phyloP scores from a whole-genome alignment of 2,888 invertebrate species.

The Rhamnusium bicolor region DNA sequence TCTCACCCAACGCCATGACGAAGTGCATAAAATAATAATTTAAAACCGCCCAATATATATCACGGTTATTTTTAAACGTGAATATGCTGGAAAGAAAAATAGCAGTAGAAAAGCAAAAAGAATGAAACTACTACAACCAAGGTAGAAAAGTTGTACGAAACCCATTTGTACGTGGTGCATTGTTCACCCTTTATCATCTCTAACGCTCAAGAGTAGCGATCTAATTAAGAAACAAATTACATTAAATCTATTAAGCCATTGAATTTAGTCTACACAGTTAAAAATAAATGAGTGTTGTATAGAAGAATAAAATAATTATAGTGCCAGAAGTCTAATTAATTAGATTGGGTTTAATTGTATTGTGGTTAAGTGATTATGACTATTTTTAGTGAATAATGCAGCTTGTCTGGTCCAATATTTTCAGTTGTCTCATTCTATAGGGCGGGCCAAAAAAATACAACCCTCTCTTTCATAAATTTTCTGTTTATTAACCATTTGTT shows the following conservation, averaged over 20 bases:
- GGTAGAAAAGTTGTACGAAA: slow-evolving; percentile 16
- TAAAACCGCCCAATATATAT: slow-evolving; percentile 19
- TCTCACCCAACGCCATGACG: neutral
- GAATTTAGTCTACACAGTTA: slow-evolving; percentile 24
- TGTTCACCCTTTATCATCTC: slow-evolving; percentile 20
- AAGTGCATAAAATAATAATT: slow-evolving; percentile 26
- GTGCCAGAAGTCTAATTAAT: slow-evolving; percentile 5
- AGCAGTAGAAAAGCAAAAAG: neutral
- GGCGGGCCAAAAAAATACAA: too few relatives aligned
- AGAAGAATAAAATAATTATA: slow-evolving; percentile 17
- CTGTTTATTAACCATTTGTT: too few relatives aligned
- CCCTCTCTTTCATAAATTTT: too few relatives aligned
- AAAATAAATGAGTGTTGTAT: slow-evolving; percentile 11
- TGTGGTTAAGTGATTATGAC: neutral
- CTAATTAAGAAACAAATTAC: slow-evolving; percentile 43
- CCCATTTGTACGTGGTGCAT: slow-evolving; percentile 19
- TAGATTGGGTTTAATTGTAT: slow-evolving; percentile 2
- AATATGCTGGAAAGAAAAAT: slow-evolving; percentile 11
- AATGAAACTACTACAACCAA: neutral
- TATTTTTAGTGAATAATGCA: neutral
- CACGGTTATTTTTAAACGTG: slow-evolving; percentile 18
- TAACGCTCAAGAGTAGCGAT: slow-evolving; percentile 30
- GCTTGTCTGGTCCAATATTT: neutral
- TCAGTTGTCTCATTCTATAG: too few relatives aligned
- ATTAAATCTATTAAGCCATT: slow-evolving; percentile 41